Evolutionary conservation across 2,797 vertebrate species (phyloP).

Genomic region (Trematomus bernacchii): DNA sequence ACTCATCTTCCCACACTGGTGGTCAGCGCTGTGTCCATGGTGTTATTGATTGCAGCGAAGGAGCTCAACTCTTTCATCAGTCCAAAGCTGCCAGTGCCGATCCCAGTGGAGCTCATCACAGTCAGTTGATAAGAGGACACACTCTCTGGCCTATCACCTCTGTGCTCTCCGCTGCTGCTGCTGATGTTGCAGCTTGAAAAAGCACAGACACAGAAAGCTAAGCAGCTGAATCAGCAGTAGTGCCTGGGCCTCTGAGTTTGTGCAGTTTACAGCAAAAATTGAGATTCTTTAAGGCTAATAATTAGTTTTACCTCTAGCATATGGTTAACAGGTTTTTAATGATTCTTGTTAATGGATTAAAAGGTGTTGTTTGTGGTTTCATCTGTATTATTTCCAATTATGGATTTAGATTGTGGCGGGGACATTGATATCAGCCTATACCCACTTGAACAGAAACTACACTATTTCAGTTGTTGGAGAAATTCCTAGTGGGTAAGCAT

Average conservation of each 20-base stretch:
- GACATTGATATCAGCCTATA: constrained; percentile 89
- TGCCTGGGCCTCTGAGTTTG: constrained; percentile 32
- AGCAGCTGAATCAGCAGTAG: constrained; percentile 69
- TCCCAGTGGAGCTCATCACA: constrained; percentile 94
- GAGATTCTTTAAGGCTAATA: constrained; percentile 55
- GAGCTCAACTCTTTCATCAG: constrained; percentile 88
- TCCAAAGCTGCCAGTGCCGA: constrained; percentile 87
- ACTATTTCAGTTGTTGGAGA: constrained; percentile 90
- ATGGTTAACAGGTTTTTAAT: constrained; percentile 60
- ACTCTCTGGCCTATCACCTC: constrained; percentile 46
- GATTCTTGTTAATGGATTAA: constrained; percentile 28
- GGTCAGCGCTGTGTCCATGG: constrained; percentile 87
- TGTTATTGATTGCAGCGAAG: constrained; percentile 88
- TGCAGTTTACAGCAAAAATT: constrained; percentile 71
- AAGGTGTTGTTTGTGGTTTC: constrained; percentile 18
- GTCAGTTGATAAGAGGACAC: constrained; percentile 78
- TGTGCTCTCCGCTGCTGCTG: constrained; percentile 50
- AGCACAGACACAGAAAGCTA: constrained; percentile 56
- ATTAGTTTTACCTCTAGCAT: constrained; percentile 56
- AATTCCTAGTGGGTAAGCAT: constrained; percentile 93
- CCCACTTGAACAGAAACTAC: constrained; percentile 82
- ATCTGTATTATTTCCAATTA: constrained; percentile 33
- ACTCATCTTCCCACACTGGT: constrained; percentile 89
- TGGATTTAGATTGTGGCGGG: constrained; percentile 89
- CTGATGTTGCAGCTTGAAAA: constrained; percentile 58